Base-by-base conservation (phyloP, 1,140 invertebrate genomes). In the Bombus affinis region DNA sequence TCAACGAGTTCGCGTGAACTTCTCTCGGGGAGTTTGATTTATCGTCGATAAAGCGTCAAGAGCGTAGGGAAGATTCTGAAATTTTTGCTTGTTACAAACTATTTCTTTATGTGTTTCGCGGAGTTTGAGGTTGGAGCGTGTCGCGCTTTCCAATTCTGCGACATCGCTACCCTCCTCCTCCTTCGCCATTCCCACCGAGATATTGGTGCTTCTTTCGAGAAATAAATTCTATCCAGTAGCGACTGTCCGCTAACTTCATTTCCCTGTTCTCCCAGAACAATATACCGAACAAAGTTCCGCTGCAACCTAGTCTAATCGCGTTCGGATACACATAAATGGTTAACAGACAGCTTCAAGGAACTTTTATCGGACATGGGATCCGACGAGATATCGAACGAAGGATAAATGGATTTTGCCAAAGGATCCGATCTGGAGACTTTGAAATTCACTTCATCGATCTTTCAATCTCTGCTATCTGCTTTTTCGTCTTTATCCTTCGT, bases 101-200 rank as follows among this genome's bases (percentile, higher is more conserved):
- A 57, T 85, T 68, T 59, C 25, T 65, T 13, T 73, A 18, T 80
- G 44, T 62, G 70, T 35, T 42, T 39, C 39, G 59, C 28, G 44
- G 37, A 37, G 77, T 66, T 81, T n/a, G 70, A 81, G 83, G 78
- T 85, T 85, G 59, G 83, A 81, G 78, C 83, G 83, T 57, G 83
- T 81, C 78, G 83, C 83, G 42, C n/a, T 71, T 81, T n/a, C 83
- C 78, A 62, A 81, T 32, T 81, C 28, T 59, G 83, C 83, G 83
- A 81, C 83, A 81, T 74, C 83, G 78, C 83, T 74, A n/a, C 1
- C 70, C 77, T 18, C 9, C 35, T 2, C 32, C 2, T 37, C 44
- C 32, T 59, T 22, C 28, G 32, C 22, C 15, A n/a, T 28, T 18
- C 12, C n/a, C n/a, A 3, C 32, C 81, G 6, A 13, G 47, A 13